Conservation (phyloP, 2,797 vertebrate species). For the Clarias laeviceps region DNA sequence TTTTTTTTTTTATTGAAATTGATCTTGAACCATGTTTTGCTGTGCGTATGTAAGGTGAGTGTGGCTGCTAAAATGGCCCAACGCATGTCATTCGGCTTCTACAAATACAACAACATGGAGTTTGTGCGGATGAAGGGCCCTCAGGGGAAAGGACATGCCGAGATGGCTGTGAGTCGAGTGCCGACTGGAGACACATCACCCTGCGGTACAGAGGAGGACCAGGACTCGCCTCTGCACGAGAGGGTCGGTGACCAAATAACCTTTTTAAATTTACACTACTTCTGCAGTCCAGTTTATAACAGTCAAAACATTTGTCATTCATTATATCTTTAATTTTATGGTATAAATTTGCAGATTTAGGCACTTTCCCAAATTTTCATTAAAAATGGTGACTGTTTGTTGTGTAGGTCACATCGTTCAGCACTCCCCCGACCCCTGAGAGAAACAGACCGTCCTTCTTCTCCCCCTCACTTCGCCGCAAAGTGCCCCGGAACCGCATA, state of each 20-base stretch:
- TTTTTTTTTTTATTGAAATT: background rate
- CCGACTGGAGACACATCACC: constrained; percentile 94
- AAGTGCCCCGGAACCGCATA: constrained; percentile 87
- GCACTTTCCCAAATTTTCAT: background rate
- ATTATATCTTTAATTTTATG: background rate
- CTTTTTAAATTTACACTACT: background rate
- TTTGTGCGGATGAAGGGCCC: constrained; percentile 99
- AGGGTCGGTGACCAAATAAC: constrained; percentile 75
- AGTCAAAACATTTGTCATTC: background rate
- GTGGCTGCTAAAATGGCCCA: constrained; percentile 98
- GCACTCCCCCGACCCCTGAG: constrained; percentile 93
- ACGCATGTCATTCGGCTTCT: constrained; percentile 96
- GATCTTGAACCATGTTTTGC: background rate
- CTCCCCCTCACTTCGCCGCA: constrained; percentile 92
- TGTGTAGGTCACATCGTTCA: constrained; percentile 93
- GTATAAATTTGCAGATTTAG: background rate
- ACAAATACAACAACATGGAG: constrained; percentile 98
- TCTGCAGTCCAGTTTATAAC: background rate
- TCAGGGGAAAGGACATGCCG: constrained; percentile 95
- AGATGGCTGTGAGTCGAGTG: constrained; percentile 97
- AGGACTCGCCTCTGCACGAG: constrained; percentile 87
- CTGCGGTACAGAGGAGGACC: constrained; percentile 90
- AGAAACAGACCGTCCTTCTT: constrained; percentile 94
- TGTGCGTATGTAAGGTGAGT: constrained; percentile 80
- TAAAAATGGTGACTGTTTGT: background rate